Percentiles rank a stretch among this genome's conserved stretches.
These are phyloP conservation scores for Neoitamus cyanurus DNA, from an alignment of 2,888 invertebrate species.

Conservation along the genomic window DNA sequence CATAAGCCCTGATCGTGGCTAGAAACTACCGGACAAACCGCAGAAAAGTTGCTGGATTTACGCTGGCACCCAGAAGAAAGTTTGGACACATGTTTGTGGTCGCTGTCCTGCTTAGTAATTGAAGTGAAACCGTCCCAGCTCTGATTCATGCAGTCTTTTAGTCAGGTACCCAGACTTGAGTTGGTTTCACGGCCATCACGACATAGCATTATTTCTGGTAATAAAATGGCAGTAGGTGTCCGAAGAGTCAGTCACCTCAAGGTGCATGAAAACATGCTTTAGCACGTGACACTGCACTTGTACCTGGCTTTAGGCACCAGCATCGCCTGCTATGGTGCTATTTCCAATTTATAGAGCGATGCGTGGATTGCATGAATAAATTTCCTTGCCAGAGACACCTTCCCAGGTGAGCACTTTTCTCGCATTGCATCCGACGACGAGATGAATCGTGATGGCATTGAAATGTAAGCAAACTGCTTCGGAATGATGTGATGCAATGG, in stretches of 20 bases:
- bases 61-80: background rate
- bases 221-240: background rate
- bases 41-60: background rate
- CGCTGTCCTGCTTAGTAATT: background rate
- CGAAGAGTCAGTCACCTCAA: background rate
- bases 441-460: background rate
- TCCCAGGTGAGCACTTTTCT: background rate
- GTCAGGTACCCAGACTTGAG: background rate
- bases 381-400: background rate
- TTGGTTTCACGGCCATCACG: background rate
- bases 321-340: background rate
- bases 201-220: background rate
- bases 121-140: background rate
- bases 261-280: background rate
- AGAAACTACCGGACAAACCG: background rate
- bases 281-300: background rate
- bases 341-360: conserved; percentile 5
- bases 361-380: background rate
- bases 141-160: background rate
- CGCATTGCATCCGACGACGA: background rate
- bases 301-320: background rate
- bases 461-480: background rate
- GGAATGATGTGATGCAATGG: background rate
- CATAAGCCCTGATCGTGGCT: background rate
- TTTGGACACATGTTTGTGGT: conserved; percentile 1